phyloP scores from a whole-genome alignment of 2,797 vertebrate genomes.

The Uromys caudimaculatus region DNA sequence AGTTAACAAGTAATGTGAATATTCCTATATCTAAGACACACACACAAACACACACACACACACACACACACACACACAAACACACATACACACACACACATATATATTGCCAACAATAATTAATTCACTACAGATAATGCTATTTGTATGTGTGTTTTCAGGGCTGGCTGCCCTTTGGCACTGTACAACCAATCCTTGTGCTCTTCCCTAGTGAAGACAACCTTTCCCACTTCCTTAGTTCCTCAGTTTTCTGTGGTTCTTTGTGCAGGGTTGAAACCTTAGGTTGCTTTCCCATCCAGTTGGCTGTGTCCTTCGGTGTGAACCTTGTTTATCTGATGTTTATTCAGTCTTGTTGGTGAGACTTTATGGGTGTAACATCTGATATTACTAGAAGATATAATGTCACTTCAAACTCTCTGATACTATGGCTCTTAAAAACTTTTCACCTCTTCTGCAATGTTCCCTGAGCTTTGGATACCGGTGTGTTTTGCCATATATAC shows the following conservation, averaged over 20 bases:
- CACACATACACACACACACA: fast-evolving
- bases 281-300: neutral
- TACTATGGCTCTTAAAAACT: neutral
- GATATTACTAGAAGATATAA: neutral
- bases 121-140: neutral
- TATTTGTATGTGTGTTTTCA: neutral
- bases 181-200: neutral
- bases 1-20: neutral
- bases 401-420: neutral
- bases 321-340: neutral
- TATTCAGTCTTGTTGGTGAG: neutral
- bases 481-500: neutral
- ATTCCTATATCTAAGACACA: neutral
- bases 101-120: neutral
- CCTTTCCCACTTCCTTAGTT: neutral
- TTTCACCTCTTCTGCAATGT: neutral
- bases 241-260: neutral
- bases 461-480: neutral
- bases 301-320: neutral
- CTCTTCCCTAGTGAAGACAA: neutral
- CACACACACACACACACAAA: too few relatives aligned
- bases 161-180: neutral
- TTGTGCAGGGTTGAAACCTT: too few relatives aligned
- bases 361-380: neutral
- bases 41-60: too few relatives aligned